A percentile compares a stretch with the other conserved stretches of the same genome.
These are phyloP conservation scores for Brachynemurus nebulosus DNA, from an alignment of 2,888 invertebrate species.

Conservation along the genomic window DNA sequence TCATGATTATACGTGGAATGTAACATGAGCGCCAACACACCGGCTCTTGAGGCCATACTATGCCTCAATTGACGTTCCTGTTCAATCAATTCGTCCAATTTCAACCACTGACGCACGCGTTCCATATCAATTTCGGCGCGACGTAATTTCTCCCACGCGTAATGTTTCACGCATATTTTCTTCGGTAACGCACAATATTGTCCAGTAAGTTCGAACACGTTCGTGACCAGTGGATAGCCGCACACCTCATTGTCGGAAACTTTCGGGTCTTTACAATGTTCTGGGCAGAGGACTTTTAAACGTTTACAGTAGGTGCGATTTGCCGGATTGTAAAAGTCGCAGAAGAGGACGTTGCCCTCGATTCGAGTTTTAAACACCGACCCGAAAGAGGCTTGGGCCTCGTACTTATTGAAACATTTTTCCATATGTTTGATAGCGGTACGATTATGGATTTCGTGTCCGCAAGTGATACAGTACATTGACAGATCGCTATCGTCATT, in stretches of 20 bases:
- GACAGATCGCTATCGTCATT: conserved; percentile 60
- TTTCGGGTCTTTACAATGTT: conserved; percentile 90
- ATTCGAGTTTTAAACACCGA: conserved; percentile 88
- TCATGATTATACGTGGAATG: conserved; percentile 95
- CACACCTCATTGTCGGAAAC: conserved; percentile 80
- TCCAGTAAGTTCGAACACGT: conserved; percentile 71
- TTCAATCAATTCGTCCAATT: conserved; percentile 85
- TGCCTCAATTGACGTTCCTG: conserved; percentile 78
- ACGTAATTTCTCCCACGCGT: conserved; percentile 90
- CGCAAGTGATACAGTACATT: conserved; percentile 94
- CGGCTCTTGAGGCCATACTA: conserved; percentile 64
- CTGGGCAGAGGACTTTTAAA: conserved; percentile 88
- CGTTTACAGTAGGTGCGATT: conserved; percentile 92
- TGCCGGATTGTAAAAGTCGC: conserved; percentile 83
- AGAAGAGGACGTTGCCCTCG: conserved; percentile 92
- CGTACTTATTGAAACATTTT: conserved; percentile 95
- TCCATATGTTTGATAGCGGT: conserved; percentile 95
- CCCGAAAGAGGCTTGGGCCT: conserved; percentile 93
- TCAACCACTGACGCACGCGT: conserved; percentile 79
- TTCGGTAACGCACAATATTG: conserved; percentile 82
- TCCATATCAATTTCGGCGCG: conserved; percentile 94
- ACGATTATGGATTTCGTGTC: conserved; percentile 84
- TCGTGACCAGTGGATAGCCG: conserved; percentile 77
- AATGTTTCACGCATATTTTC: conserved; percentile 81
- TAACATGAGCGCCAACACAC: conserved; percentile 86